Evolutionary conservation across 1,140 invertebrate species (phyloP), one percentile per base, ranked within the genome.

Genomic region (Monomorium pharaonis): DNA sequence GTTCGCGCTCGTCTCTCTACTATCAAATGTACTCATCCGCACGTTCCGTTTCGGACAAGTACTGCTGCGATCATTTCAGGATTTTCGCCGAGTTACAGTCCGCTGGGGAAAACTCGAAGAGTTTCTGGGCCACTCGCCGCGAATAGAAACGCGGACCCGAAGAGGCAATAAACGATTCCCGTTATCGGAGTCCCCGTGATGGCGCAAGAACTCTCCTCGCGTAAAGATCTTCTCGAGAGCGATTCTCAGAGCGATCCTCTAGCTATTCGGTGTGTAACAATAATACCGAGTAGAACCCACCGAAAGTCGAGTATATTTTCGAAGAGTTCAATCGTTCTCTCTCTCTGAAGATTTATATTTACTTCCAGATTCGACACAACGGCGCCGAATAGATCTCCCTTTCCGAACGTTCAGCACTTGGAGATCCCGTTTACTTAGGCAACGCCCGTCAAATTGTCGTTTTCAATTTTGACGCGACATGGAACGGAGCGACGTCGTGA

Each of bases 21-120:
- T 72, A 58, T 58, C 49, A 44, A 72, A 72, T 7, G 51, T 74
- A 72, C n/a, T 74, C 74, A 74, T 83, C 67, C 33, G 67, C 67
- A 58, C 49, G 78, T 18, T 74, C 42, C 42, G 14, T 12, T 21
- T 21, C 18, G 24, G n/a, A n/a, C n/a, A 18, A 56, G 18, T n/a
- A 18, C 27, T 14, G 65, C 18, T 14, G 65, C 18, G 65, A 72
- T 12, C 65, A 58, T 81, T 0, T 72, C 51, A 44, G 14, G 30
- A 4, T 16, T n/a, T 62, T 44, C 24, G 4, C 18, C 7, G 16
- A 60, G 9, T 60, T 33, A 14, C 5, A n/a, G 7, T 24, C 10
- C n/a, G 2, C 18, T 37, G 30, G 9, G 18, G 67, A 60, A 44
- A 81, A 3, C 49, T 51, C 3, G 14, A 18, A 10, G 18, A 44